These are phyloP conservation scores for Intellagama lesueurii DNA, from an alignment of 2,797 vertebrate species.

Conservation along the genomic window DNA sequence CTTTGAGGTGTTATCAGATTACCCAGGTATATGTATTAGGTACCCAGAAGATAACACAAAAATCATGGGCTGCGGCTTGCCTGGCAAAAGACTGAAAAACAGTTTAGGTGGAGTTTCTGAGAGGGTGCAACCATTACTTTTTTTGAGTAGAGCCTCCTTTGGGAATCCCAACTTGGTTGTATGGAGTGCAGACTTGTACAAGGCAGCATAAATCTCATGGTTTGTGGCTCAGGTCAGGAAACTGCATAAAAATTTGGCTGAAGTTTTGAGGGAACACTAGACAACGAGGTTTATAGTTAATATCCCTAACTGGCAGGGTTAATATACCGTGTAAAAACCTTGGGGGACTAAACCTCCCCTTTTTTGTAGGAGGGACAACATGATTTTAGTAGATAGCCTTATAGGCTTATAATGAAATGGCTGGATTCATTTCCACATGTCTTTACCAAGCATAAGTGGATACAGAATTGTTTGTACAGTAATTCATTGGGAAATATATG, in stretches of 20 bases:
- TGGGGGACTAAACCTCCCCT: not conserved
- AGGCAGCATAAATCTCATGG: not conserved
- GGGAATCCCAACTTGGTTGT: not conserved
- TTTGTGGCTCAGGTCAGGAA: not conserved
- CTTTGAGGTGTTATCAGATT: not conserved
- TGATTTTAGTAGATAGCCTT: not conserved
- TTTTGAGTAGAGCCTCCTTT: no score
- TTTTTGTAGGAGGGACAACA: not conserved
- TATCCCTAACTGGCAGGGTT: not conserved
- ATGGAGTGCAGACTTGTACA: not conserved
- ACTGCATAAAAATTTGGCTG: not conserved
- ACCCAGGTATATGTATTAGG: not conserved
- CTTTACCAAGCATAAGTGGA: not conserved
- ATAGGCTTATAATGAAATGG: not conserved
- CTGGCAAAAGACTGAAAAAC: no score
- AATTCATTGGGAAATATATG: not conserved
- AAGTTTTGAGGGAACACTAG: not conserved
- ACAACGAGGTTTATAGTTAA: not conserved
- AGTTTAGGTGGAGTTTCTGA: no score
- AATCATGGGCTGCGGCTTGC: not conserved
- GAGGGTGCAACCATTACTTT: no score
- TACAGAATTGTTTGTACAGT: not conserved
- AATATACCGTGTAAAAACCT: not conserved
- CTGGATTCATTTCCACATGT: not conserved
- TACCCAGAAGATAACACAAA: not conserved